Conservation (phyloP, 2,113 vertebrate species). For the Gracilinanus agilis region DNA sequence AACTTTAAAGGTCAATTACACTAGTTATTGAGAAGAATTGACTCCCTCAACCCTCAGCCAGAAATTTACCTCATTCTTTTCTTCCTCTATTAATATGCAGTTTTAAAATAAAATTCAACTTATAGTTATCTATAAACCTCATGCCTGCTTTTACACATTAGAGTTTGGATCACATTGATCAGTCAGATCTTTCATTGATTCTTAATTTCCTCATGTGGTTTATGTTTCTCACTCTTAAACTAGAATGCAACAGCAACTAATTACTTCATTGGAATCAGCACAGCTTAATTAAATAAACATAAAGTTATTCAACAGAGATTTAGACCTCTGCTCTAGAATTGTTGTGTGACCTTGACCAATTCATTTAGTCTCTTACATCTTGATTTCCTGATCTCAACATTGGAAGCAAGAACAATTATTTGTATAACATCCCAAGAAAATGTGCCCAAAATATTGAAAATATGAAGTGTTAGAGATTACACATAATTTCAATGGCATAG, state of each 20-base stretch:
- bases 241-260: background rate
- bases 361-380: conserved; percentile 31
- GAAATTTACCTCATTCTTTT: background rate
- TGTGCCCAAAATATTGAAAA: conserved; percentile 6
- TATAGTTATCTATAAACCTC: conserved; percentile 30
- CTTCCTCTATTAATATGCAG: background rate
- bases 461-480: background rate
- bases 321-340: conserved; percentile 17
- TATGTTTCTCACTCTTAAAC: conserved; percentile 36
- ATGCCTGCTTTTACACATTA: conserved; percentile 15
- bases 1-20: background rate
- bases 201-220: conserved; percentile 34
- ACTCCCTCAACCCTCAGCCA: no score
- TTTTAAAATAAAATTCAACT: conserved; percentile 51
- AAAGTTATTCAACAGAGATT: background rate
- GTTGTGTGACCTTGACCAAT: background rate
- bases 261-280: conserved; percentile 18
- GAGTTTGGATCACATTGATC: conserved; percentile 33
- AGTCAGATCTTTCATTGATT: conserved; percentile 39
- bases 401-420: conserved; percentile 30
- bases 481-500: background rate
- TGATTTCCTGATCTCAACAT: conserved; percentile 52
- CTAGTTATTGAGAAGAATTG: no score
- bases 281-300: background rate
- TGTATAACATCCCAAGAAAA: conserved; percentile 19